Base-by-base conservation (phyloP, 2,797 vertebrate genomes). In the Hyperoplus lanceolatus region DNA sequence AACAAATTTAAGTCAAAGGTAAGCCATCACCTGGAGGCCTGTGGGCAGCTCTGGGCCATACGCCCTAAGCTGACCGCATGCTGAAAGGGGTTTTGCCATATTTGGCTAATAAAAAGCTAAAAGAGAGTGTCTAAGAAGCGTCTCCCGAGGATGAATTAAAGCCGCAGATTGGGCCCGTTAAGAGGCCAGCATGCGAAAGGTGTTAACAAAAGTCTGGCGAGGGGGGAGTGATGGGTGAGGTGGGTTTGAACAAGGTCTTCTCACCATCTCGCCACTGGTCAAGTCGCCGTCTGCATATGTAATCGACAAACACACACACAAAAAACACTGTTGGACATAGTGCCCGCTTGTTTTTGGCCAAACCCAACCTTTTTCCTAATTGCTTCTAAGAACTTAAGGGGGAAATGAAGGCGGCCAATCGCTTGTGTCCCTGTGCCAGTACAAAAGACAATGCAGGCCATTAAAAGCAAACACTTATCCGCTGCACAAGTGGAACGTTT, bases 61-160 rank as follows among this genome's bases (percentile, higher is more conserved):
- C 39, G 70, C 29, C 76, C 61, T 79, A 55, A 66, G 67, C 68
- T 76, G 62, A 75, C 75, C 8, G 60, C 79, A 75, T 81, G 74
- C 65, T 46, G 84, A 73, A 54, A 54, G 43, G 62, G 16, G 46
- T 84, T 29, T 87, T 79, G 63, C 89, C 82, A 88, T 90, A 90
- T 90, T 88, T 88, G 89, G 86, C 68, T 75, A 65, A 84, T 81
- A 81, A 92, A 29, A 90, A 72, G 46, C 77, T 59, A 64, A 76
- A 87, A 79, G 69, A 82, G 64, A 62, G 73, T 29, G 29, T 29
- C 29, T 29, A 29, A 29, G 49, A 89, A 87, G 21, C 1, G 45
- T 81, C 86, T 90, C 72, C 73, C 21, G 53, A 70, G 63, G 75
- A 62, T 71, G 84, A 87, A 85, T 69, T 75, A 69, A 64, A 83